Evolutionary conservation across 2,888 invertebrate genomes (phyloP), one percentile per base, ranked within the genome.

Genomic region (Vanessa cardui): DNA sequence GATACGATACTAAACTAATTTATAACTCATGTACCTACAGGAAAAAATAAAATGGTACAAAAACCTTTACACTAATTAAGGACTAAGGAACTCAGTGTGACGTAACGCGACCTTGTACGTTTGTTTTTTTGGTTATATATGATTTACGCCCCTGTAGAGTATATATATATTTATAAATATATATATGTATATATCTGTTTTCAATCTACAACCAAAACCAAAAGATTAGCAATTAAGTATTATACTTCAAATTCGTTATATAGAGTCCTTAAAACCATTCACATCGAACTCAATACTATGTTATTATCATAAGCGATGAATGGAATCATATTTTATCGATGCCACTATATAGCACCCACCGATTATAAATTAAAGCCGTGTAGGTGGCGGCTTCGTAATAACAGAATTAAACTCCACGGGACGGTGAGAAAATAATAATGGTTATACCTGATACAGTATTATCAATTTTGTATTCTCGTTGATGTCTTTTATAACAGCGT

Each of bases 401-500:
- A 66, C 58, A 61, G 47, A 66, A 71, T 70, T 66, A 65, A 69
- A 66, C 60, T 62, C 59, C 20, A 39, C 54, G 59, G 52, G 63
- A 54, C 47, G 58, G 61, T 68, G 66, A 71, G 62, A 71, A 70
- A 63, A 56, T 59, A 62, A 62, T 64, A 68, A 64, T 64, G 58
- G 33, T 39, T 46, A 9, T 61, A 49, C 49, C 12, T 54, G 54
- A 33, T 50, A 49, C n/a, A 26, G 12, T 54, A 54, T 31, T 60
- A 64, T 59, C 46, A 44, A 59, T 47, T 70, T 46, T 52, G 68
- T 67, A 65, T 73, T 76, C 82, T 79, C 85, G 86, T 87, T 85
- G 84, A 85, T 80, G 77, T 86, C 85, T 87, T 85, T 85, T 83
- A 73, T 83, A 82, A 69, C 76, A 73, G 18, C 26, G 49, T 46